Evolutionary conservation across 2,113 vertebrate species (phyloP).

Genomic region (Rhizomys pruinosus): DNA sequence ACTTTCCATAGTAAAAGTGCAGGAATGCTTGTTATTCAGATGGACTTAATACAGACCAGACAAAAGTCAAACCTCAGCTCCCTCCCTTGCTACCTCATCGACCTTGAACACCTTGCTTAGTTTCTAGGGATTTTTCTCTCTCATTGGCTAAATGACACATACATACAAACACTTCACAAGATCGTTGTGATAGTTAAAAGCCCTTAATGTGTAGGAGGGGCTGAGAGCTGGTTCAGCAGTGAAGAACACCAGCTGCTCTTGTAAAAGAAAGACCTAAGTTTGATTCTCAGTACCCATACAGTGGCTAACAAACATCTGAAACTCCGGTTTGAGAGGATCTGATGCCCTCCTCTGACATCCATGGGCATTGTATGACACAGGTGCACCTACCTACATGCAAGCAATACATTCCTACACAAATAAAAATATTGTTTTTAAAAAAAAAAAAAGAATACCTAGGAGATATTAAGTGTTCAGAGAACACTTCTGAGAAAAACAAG

Average conservation of each 20-base stretch:
- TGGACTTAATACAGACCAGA: neutral
- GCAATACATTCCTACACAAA: no score
- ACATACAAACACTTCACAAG: neutral
- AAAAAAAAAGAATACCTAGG: neutral
- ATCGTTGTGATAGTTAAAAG: neutral
- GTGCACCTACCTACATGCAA: no score
- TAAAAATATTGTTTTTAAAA: neutral
- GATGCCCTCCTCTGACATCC: no score
- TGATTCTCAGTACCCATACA: no score
- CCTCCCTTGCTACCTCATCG: neutral
- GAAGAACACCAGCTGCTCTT: no score
- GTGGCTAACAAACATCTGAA: no score
- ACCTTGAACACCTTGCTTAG: neutral
- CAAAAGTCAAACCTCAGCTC: neutral
- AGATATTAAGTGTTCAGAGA: neutral
- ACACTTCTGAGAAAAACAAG: neutral
- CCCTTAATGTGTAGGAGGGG: neutral
- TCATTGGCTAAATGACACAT: conserved; percentile 16
- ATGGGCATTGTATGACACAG: no score
- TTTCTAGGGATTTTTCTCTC: neutral
- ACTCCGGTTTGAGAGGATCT: no score
- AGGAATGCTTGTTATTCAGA: neutral
- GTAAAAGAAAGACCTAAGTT: no score
- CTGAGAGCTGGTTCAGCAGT: no score
- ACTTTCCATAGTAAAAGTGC: neutral